Conservation (phyloP, 2,113 vertebrate genomes). For the Leiothrix lutea region DNA sequence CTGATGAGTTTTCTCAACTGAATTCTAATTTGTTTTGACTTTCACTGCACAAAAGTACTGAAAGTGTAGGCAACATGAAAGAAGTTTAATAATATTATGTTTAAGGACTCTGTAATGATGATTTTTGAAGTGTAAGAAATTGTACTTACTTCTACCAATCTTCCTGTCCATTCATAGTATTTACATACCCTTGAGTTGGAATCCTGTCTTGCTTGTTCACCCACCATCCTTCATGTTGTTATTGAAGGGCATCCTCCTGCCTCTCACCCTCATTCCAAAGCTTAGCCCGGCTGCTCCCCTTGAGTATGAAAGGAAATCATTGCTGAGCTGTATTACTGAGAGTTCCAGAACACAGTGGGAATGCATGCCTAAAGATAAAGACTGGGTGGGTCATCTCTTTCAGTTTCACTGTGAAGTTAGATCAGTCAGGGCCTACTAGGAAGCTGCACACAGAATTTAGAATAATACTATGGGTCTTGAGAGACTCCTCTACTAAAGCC, state of each 20-base stretch:
- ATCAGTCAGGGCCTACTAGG: not conserved
- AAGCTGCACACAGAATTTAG: not conserved
- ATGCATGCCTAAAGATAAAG: not conserved
- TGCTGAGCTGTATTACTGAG: not conserved
- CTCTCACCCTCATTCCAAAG: not conserved
- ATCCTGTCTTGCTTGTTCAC: not conserved
- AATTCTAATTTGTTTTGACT: not conserved
- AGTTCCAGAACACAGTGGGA: not conserved
- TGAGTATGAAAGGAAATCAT: not conserved
- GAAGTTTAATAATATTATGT: not conserved
- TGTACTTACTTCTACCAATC: not conserved
- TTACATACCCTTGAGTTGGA: not conserved
- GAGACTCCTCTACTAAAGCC: not conserved
- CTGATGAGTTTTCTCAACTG: not conserved
- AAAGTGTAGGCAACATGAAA: not conserved
- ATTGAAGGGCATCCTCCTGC: not conserved
- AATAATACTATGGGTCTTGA: not conserved
- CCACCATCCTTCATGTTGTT: not conserved
- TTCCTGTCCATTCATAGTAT: not conserved
- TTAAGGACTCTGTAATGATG: not conserved
- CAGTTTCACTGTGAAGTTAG: not conserved
- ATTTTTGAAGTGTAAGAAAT: not conserved
- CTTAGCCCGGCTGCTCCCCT: not conserved
- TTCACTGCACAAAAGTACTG: not conserved
- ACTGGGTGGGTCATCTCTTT: not conserved